phyloP scores from a whole-genome alignment of 2,797 vertebrate genomes.

The Lagorchestes hirsutus region DNA sequence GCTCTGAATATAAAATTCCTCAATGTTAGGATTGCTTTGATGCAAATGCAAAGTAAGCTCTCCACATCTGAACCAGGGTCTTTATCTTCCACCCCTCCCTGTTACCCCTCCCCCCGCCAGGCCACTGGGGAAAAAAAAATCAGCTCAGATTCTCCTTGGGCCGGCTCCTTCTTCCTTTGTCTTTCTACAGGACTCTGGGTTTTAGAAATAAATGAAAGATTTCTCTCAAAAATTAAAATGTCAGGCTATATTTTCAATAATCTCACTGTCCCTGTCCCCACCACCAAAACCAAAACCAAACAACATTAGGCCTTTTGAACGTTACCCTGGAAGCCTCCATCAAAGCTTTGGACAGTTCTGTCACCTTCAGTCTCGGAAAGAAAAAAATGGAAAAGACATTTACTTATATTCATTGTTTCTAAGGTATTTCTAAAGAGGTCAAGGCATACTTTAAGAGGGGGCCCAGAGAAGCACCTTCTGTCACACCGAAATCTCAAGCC shows the following conservation, averaged over 20 bases:
- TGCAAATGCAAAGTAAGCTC: constrained; percentile 57
- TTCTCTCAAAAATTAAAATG: constrained; percentile 4
- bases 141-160: constrained; percentile 19
- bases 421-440: neutral
- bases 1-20: constrained; percentile 57
- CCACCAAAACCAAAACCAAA: neutral
- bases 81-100: constrained; percentile 65
- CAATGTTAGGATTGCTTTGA: constrained; percentile 61
- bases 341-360: fast-evolving
- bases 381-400: neutral
- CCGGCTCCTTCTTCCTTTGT: neutral
- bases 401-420: neutral
- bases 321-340: fast-evolving
- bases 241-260: neutral
- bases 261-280: neutral
- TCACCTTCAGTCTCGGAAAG: neutral
- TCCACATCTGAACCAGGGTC: neutral
- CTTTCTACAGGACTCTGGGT: neutral
- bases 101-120: constrained; percentile 11
- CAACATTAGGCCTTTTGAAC: fast-evolving
- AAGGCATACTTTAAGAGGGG: neutral
- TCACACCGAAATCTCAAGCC: neutral
- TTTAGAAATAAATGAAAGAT: neutral
- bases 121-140: neutral
- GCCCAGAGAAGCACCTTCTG: neutral